These are phyloP conservation scores for Characodon lateralis DNA, from an alignment of 2,797 vertebrate species.

Conservation along the genomic window DNA sequence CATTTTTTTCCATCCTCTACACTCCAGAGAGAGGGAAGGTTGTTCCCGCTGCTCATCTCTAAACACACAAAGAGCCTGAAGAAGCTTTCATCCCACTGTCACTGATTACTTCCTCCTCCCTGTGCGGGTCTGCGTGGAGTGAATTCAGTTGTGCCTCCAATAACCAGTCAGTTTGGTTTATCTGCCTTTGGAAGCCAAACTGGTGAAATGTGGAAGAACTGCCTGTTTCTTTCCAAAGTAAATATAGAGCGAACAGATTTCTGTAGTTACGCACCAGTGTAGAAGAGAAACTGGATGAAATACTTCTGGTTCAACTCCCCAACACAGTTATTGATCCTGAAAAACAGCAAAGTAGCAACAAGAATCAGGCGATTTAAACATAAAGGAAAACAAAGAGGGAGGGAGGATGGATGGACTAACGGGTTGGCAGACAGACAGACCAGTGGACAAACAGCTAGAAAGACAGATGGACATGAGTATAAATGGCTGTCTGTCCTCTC, in stretches of 20 bases:
- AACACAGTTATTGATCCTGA: slow-evolving; percentile 89
- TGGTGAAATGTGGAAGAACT: background rate
- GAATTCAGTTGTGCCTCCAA: background rate
- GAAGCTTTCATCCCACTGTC: no score
- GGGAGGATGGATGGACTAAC: background rate
- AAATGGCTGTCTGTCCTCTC: slow-evolving; percentile 6
- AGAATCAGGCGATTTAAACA: background rate
- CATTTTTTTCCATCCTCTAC: no score
- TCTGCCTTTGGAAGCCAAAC: background rate
- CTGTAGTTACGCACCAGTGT: slow-evolving; percentile 75
- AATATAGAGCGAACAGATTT: background rate
- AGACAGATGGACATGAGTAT: background rate
- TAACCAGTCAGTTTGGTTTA: background rate
- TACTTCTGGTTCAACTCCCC: slow-evolving; percentile 88
- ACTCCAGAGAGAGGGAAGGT: no score
- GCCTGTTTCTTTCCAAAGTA: background rate
- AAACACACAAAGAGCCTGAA: no score
- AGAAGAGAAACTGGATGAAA: slow-evolving; percentile 89
- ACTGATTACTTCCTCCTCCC: no score
- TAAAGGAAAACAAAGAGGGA: background rate
- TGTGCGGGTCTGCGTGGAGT: no score
- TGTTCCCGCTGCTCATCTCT: no score
- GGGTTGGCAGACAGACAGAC: background rate
- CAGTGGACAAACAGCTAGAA: no score
- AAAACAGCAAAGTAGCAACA: background rate